Conservation (phyloP, 2,888 invertebrate genomes). For the Tetragnatha montana region DNA sequence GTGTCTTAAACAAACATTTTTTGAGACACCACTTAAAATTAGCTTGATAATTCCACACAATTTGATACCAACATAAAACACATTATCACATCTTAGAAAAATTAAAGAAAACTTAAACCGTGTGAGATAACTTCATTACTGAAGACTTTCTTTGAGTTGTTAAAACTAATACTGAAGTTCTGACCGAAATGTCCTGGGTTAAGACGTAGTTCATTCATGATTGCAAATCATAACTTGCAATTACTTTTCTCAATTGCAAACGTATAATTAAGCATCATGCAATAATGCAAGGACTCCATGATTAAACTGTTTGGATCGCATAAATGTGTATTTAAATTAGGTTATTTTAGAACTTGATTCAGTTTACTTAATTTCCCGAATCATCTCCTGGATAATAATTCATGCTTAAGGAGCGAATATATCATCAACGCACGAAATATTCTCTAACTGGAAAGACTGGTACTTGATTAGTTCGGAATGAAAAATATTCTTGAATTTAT, state of each 20-base stretch:
- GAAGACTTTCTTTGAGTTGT: background rate
- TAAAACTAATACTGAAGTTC: background rate
- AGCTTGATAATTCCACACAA: too few species aligned
- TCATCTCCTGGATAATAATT: background rate
- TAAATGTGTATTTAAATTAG: conserved; percentile 3
- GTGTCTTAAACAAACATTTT: too few species aligned
- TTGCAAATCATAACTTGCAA: background rate
- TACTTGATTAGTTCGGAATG: too few species aligned
- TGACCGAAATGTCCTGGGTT: background rate
- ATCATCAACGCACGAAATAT: background rate
- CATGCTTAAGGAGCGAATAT: conserved; percentile 3
- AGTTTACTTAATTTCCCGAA: conserved; percentile 5
- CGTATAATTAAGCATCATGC: background rate
- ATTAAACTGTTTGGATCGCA: conserved; percentile 3
- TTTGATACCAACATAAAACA: too few species aligned
- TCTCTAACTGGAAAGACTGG: background rate
- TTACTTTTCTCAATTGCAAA: background rate
- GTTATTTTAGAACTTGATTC: conserved; percentile 3
- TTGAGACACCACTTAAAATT: too few species aligned
- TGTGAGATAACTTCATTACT: too few species aligned
- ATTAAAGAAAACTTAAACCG: too few species aligned
- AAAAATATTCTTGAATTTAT: too few species aligned
- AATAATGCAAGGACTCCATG: background rate
- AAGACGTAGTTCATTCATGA: background rate
- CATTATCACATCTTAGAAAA: too few species aligned